Percentiles rank a stretch among this genome's conserved stretches.
Conservation (phyloP, 2,797 vertebrate species). For the Neoniphon sammara region DNA sequence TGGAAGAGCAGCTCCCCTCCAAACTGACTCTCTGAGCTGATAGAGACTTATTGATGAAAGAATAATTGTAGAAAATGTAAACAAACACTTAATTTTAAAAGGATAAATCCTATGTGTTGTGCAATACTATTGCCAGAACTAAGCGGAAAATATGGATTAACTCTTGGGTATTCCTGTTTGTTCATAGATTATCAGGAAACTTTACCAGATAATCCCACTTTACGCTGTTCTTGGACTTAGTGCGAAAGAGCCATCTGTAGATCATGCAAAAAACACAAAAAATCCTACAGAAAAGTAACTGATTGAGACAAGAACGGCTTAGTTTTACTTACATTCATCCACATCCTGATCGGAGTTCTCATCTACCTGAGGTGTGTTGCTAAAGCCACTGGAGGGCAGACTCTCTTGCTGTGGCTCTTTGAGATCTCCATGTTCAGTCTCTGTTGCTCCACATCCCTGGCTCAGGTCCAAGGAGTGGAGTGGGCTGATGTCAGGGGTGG, state of each 20-base stretch:
- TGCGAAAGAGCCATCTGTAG: too few relatives aligned
- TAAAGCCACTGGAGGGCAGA: conserved; percentile 62
- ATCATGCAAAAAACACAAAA: too few relatives aligned
- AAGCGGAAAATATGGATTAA: neutral
- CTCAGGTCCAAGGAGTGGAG: conserved; percentile 85
- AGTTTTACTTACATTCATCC: conserved; percentile 67
- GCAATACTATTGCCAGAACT: neutral
- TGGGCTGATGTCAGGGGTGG: conserved; percentile 89
- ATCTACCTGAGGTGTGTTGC: conserved; percentile 29
- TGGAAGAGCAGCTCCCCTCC: conserved; percentile 72
- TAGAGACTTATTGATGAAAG: conserved; percentile 75
- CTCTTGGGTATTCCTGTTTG: neutral
- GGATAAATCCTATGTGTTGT: neutral
- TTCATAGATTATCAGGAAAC: neutral
- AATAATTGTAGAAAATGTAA: neutral
- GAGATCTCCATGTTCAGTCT: conserved; percentile 23
- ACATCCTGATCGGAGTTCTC: conserved; percentile 51
- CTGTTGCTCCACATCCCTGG: conserved; percentile 67
- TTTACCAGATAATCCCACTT: neutral
- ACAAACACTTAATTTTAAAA: neutral
- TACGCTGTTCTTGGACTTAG: too few relatives aligned
- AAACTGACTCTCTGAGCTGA: conserved; percentile 83
- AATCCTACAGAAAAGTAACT: neutral
- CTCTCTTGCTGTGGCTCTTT: conserved; percentile 43
- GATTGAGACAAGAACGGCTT: neutral